Percentiles rank a stretch among this genome's conserved stretches.
Conservation (phyloP, 2,797 vertebrate species). For the Dipus sagitta region DNA sequence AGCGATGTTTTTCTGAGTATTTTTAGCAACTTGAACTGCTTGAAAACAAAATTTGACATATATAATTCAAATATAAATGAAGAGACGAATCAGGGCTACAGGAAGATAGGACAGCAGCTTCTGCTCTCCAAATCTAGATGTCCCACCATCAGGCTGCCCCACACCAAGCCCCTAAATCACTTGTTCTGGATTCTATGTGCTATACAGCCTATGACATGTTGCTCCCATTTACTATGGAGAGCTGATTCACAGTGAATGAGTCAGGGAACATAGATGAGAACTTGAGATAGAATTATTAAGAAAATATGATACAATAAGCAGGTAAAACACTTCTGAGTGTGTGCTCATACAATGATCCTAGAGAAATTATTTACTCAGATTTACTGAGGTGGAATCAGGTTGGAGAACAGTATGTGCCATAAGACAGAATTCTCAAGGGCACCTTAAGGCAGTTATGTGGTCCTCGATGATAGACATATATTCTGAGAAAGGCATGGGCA, state of each 20-base stretch:
- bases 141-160: not conserved
- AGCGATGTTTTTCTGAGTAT: conserved; percentile 1
- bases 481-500: not conserved
- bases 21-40: not conserved
- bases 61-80: conserved; percentile 29
- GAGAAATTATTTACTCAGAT: not conserved
- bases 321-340: not conserved
- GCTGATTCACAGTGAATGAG: not conserved
- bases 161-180: not conserved
- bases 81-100: not conserved
- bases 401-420: not conserved
- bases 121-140: not conserved
- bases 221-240: not conserved
- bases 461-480: not conserved
- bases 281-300: not conserved
- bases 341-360: not conserved
- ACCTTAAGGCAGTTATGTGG: not conserved
- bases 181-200: not conserved
- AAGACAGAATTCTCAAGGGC: not conserved
- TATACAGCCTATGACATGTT: not conserved
- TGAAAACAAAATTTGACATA: not conserved
- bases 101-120: not conserved
- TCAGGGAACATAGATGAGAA: not conserved
- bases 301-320: conserved; percentile 1
- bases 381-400: not conserved